Evolutionary conservation across 2,888 invertebrate genomes (phyloP), one percentile per base, ranked within the genome.

Genomic region (Polietes domitor): DNA sequence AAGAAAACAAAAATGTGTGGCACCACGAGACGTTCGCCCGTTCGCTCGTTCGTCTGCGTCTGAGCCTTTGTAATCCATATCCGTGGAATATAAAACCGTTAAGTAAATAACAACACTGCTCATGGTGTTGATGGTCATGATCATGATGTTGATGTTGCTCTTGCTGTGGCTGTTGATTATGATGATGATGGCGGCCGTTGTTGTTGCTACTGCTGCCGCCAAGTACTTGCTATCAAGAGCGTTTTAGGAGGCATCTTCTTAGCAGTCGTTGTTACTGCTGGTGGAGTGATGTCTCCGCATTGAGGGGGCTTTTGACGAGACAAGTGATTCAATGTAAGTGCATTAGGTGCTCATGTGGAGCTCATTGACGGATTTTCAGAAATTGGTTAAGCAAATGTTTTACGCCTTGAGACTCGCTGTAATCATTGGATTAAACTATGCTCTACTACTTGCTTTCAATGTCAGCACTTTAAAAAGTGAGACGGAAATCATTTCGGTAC

Each of bases 21-120:
- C 61, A 28, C 61, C 28, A 32, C 61, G 7, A 61, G 61, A 61
- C 61, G 24, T 4, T 58, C n/a, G 58, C 12, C 58, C 1, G 37
- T 32, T 24, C 47, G 26, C 26, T 10, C 19, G 6, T 26, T 10
- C 17, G 58, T 5, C n/a, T 15, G 26, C n/a, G 17, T 61, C 3
- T 28, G 28, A 26, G n/a, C 61, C 61, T 61, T 61, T 65, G 65
- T 65, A 41, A 65, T 65, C 37, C 65, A 65, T 65, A 65, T 65
- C 65, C 32, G 65, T 41, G 26, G n/a, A 28, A 61, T 61, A 61
- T 61, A 32, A 61, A 65, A 65, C 65, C 65, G 65, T 41, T 61
- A 17, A 28, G 65, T 19, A 65, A 65, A 65, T 17, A 65, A 41
- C 37, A 41, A 65, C 41, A 9, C 37, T n/a, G 41, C 41, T 65